phyloP scores from a whole-genome alignment of 2,797 vertebrate genomes.

The Eurystomus glaucurus region DNA sequence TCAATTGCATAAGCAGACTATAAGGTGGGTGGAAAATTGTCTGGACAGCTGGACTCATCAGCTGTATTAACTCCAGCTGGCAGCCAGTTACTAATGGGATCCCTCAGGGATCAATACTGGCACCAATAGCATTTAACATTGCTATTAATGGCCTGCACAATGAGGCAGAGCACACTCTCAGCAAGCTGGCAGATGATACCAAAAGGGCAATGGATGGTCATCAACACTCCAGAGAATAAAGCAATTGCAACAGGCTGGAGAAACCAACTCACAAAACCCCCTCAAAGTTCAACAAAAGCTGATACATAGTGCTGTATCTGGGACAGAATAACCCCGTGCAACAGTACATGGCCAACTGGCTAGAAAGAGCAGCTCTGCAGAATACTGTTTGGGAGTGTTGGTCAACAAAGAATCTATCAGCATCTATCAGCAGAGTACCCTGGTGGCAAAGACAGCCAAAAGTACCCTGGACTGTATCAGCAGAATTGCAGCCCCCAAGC shows the following conservation, averaged over 20 bases:
- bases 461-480: neutral
- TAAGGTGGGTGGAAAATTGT: neutral
- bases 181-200: neutral
- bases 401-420: neutral
- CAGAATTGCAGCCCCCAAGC: neutral
- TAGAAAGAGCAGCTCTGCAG: neutral
- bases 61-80: neutral
- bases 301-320: neutral
- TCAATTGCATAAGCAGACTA: neutral
- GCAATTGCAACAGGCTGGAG: neutral
- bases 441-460: neutral
- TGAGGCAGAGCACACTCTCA: neutral
- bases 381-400: neutral
- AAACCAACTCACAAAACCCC: neutral
- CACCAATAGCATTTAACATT: neutral
- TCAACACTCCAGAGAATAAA: neutral
- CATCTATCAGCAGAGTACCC: too few species aligned
- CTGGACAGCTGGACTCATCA: neutral
- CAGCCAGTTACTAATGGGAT: neutral
- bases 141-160: neutral
- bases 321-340: neutral
- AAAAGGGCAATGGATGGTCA: neutral
- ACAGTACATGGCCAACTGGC: neutral
- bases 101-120: neutral
- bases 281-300: neutral